phyloP scores from a whole-genome alignment of 1,140 invertebrate genomes.

The Bombus fervidus region DNA sequence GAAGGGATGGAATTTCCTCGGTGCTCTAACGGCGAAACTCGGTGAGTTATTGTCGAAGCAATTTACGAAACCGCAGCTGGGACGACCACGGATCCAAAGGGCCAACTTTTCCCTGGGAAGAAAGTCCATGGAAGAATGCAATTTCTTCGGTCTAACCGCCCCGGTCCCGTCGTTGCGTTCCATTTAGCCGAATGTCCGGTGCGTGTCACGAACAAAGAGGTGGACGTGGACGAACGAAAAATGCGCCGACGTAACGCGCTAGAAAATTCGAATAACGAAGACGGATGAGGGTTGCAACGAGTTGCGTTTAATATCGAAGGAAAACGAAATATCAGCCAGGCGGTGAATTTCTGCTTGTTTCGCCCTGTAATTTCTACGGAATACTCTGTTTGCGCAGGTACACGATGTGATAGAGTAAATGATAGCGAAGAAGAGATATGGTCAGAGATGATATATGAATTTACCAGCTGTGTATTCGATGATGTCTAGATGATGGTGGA shows the following conservation, averaged over 20 bases:
- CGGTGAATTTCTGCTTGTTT: neutral
- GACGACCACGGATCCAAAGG: neutral
- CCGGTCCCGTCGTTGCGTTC: neutral
- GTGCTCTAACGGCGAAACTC: neutral
- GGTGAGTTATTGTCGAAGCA: conserved; percentile 26
- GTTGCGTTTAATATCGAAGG: neutral
- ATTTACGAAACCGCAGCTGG: conserved; percentile 30
- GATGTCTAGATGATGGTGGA: neutral
- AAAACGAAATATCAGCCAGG: neutral
- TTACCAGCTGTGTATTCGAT: neutral
- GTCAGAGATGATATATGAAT: neutral
- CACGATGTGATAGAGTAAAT: neutral
- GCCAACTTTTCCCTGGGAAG: neutral
- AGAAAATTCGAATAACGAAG: conserved; percentile 13
- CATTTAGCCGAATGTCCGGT: conserved; percentile 28
- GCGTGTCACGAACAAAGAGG: neutral
- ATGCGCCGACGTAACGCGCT: neutral
- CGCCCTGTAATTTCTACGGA: neutral
- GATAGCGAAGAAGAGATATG: too few species aligned
- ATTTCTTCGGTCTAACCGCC: neutral
- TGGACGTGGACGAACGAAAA: neutral
- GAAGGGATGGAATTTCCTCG: neutral
- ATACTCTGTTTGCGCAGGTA: neutral
- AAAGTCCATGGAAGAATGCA: conserved; percentile 18
- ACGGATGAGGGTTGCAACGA: neutral